Evolutionary conservation across 2,888 invertebrate species (phyloP).

Genomic region (Lepidocyrtinus sp.): DNA sequence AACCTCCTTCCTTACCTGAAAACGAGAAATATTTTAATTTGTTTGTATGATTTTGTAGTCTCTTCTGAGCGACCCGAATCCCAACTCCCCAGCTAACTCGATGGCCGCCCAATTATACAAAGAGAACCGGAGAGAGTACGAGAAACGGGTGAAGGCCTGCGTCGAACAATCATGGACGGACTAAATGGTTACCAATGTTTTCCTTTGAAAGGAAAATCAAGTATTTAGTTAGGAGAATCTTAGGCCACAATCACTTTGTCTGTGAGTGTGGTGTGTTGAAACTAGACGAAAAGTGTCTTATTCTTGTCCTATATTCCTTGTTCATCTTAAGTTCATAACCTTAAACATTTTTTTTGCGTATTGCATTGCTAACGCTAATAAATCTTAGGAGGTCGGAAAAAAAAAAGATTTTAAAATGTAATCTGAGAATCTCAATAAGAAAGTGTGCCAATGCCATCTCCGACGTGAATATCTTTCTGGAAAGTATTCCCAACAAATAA

Average conservation of each 20-base stretch:
- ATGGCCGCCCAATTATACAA: slow-evolving; percentile 99
- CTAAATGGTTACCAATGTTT: background rate
- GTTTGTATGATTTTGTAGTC: background rate
- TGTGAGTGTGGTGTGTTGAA: no score
- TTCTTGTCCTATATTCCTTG: background rate
- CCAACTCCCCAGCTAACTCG: slow-evolving; percentile 99
- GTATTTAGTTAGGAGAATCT: background rate
- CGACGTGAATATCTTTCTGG: no score
- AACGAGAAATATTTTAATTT: background rate
- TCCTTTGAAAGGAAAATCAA: background rate
- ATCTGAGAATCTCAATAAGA: background rate
- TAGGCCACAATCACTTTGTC: background rate
- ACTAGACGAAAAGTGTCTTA: background rate
- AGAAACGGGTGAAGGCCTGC: background rate
- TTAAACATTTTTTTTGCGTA: background rate
- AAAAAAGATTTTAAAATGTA: background rate
- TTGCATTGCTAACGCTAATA: no score
- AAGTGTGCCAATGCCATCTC: background rate
- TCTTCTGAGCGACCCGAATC: slow-evolving; percentile 99
- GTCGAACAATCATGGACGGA: background rate
- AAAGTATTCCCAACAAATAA: no score
- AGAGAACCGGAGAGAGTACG: slow-evolving; percentile 89
- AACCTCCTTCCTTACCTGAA: no score
- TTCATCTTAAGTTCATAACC: background rate
- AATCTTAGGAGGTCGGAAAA: background rate